Base-by-base conservation (phyloP, 2,888 invertebrate genomes). In the Prenolepis imparis region DNA sequence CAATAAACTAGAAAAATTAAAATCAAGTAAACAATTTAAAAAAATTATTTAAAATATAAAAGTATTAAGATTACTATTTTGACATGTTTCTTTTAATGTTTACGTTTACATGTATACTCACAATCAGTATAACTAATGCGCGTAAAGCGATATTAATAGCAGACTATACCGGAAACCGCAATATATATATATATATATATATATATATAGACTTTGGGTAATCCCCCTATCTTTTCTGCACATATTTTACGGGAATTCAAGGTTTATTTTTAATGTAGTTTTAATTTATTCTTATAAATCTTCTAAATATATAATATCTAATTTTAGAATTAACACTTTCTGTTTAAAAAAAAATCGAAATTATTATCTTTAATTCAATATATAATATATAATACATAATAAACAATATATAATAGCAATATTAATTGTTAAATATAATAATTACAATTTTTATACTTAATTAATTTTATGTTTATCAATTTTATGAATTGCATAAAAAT, bases 151-250 rank as follows among this genome's bases (percentile, higher is more conserved):
- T 44, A 44, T 61, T 3, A 32, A 41, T 44, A 64, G 4, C 39
- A 36, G 3, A 21, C 15, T 18, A 63, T 63, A 24, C 32, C n/a
- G 78, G 68, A 87, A 84, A 61, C 61, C 48, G 11, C 64, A 28
- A 12, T 83, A n/a, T n/a, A n/a, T n/a, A n/a, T n/a, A n/a, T n/a
- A n/a, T n/a, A n/a, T n/a, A n/a, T n/a, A n/a, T n/a, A n/a, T n/a
- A n/a, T n/a, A n/a, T n/a, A n/a, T n/a, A 68, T 78, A 8, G 24
- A 39, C 32, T 9, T 68, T 63, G 36, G 48, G n/a, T 85, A 67
- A n/a, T 75, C 41, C 70, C 8, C 48, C n/a, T 70, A 68, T 48
- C 48, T 70, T 15, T 21, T 12, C 1, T n/a, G 15, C 24, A 28
- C 28, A 44, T 75, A 59, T 57, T 74, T 67, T 24, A 8, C 8